Evolutionary conservation across 2,888 invertebrate species (phyloP).

Genomic region (Acronicta aceris): DNA sequence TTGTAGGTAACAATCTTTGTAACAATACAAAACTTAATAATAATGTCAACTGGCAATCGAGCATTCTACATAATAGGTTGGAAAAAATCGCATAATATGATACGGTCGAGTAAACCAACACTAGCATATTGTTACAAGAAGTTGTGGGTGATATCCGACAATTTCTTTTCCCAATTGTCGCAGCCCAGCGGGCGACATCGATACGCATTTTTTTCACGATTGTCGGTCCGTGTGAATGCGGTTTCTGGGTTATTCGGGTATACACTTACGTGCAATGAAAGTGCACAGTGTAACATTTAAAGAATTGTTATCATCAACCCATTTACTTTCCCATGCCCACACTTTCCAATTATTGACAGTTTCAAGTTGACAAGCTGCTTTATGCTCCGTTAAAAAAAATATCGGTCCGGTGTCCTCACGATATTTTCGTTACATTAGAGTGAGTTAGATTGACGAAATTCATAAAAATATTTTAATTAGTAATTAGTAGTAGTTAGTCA

Average conservation of each 20-base stretch:
- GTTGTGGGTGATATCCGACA: conserved; percentile 54
- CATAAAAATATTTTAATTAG: too few species aligned
- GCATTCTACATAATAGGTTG: conserved; percentile 36
- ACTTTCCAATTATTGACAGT: too few species aligned
- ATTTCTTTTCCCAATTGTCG: conserved; percentile 56
- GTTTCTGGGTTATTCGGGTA: conserved; percentile 72
- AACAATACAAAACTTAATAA: conserved; percentile 41
- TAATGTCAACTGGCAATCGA: conserved; percentile 61
- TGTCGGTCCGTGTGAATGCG: conserved; percentile 65
- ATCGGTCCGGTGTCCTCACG: too few species aligned
- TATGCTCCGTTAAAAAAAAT: too few species aligned
- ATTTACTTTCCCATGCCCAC: too few species aligned
- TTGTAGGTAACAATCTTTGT: conserved; percentile 17
- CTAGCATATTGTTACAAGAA: conserved; percentile 36
- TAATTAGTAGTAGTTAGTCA: too few species aligned
- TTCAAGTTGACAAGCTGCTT: too few species aligned
- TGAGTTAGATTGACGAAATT: too few species aligned
- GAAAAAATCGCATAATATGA: conserved; percentile 36
- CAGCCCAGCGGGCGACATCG: conserved; percentile 64
- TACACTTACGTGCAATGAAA: conserved; percentile 41
- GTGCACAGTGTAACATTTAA: conserved; percentile 3
- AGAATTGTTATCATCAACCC: too few species aligned
- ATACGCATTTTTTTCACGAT: conserved; percentile 53
- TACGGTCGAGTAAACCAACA: conserved; percentile 52
- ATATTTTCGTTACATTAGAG: too few species aligned